Evolutionary conservation across 2,113 vertebrate genomes (phyloP), one percentile per base, ranked within the genome.

Genomic region (Mustela lutreola): DNA sequence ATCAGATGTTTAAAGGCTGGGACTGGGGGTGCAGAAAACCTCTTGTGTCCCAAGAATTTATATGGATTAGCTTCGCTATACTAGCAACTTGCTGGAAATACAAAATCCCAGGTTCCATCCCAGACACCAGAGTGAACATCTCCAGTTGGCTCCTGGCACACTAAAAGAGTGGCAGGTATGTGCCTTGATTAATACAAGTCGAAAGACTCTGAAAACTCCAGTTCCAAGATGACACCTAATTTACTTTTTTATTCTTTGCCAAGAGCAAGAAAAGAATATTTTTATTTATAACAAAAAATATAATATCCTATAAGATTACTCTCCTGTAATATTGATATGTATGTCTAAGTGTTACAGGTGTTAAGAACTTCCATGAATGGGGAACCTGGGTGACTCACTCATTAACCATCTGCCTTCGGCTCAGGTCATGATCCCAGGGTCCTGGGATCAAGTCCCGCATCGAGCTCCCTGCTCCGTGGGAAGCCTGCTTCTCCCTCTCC

Each of bases 121-220:
- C 22, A 82, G 67, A 78, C 21, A 33, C 50, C 71, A 39, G 33
- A 60, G 62, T 24, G 16, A 82, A 28, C 28, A 75, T 42, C 65
- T 93, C 58, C 26, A 39, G 42, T 7, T 58, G 45, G n/a, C 28
- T 78, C 19, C 73, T 76, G 21, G 7, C 42, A 45, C 28, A 2
- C 8, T 4, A 24, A 75, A 89, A 18, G 53, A 85, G 36, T 39
- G 89, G 39, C 63, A 91, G 63, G 18, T 88, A 2, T 14, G 39
- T 31, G 28, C 33, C 84, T 97, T 81, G 28, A 26, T n/a, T 65
- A 33, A 22, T 42, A 94, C 67, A 48, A 84, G 70, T 9, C 4
- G n/a, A 95, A 96, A 94, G 26, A 2, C 73, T 89, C 28, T 82
- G 22, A 75, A 95, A 95, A 91, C 24, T 53, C 45, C 24, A 31